Percentiles rank a stretch among this genome's conserved stretches.
Conservation (phyloP, 1,140 invertebrate species). For the Sycobia sp. region DNA sequence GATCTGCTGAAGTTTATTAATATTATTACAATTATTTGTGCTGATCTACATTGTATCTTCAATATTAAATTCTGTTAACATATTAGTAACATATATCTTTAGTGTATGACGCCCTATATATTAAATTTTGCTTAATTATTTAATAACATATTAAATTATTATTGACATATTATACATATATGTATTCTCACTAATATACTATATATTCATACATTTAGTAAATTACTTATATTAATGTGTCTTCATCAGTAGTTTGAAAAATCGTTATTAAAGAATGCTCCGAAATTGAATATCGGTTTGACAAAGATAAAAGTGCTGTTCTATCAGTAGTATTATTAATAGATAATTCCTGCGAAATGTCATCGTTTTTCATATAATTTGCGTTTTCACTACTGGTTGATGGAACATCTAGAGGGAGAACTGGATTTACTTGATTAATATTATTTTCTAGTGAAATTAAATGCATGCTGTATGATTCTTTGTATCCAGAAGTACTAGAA, state of each 20-base stretch:
- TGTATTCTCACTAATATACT: too few relatives aligned
- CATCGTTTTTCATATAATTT: slow-evolving; percentile 66
- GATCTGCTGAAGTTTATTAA: too few relatives aligned
- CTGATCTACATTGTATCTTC: too few relatives aligned
- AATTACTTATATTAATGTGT: slow-evolving; percentile 73
- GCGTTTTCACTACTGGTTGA: slow-evolving; percentile 59
- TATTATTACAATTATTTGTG: too few relatives aligned
- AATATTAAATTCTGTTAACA: too few relatives aligned
- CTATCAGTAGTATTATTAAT: slow-evolving; percentile 68
- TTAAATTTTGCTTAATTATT: too few relatives aligned
- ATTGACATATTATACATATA: too few relatives aligned
- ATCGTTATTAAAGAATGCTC: slow-evolving; percentile 72
- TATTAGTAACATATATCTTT: too few relatives aligned
- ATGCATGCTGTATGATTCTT: slow-evolving; percentile 68
- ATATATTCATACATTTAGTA: too few relatives aligned
- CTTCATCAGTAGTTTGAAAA: slow-evolving; percentile 75
- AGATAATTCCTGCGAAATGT: slow-evolving; percentile 68
- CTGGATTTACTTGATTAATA: slow-evolving; percentile 45
- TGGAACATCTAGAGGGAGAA: slow-evolving; percentile 62
- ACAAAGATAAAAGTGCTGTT: slow-evolving; percentile 61
- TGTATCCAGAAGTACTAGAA: slow-evolving; percentile 81
- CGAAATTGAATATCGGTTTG: slow-evolving; percentile 63
- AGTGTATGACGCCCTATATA: too few relatives aligned
- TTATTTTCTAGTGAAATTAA: slow-evolving; percentile 58
- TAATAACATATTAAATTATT: too few relatives aligned